Percentiles rank a stretch among this genome's conserved stretches.
phyloP scores from a whole-genome alignment of 2,113 vertebrate species.

The Donacobius atricapilla region DNA sequence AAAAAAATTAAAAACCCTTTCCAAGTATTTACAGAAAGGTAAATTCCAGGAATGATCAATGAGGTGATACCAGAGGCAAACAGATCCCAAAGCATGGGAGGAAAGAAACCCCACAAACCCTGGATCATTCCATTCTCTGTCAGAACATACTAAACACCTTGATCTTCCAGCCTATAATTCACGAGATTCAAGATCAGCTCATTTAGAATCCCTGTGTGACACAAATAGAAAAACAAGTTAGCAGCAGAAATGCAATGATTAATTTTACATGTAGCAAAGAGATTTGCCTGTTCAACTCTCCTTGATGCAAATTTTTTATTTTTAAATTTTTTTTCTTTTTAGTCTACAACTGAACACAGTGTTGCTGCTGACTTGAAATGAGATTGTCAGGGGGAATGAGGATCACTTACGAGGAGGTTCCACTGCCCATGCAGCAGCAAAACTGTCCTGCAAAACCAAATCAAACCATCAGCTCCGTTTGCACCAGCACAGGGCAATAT shows the following conservation, averaged over 20 bases:
- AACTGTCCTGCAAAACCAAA: neutral
- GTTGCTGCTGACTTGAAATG: neutral
- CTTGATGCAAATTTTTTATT: neutral
- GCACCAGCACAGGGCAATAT: neutral
- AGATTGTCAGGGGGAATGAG: neutral
- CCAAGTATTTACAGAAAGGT: conserved; percentile 16
- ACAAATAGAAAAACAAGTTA: conserved; percentile 19
- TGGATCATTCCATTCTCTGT: conserved; percentile 13
- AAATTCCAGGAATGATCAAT: conserved; percentile 13
- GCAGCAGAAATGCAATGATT: conserved; percentile 21
- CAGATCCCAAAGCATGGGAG: neutral
- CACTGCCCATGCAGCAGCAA: neutral
- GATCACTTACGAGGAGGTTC: neutral
- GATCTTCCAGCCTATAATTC: neutral
- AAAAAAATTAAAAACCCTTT: neutral
- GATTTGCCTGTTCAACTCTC: neutral
- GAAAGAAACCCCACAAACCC: neutral
- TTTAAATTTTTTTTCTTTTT: neutral
- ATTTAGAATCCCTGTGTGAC: conserved; percentile 35
- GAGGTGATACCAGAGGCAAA: neutral
- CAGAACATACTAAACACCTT: neutral
- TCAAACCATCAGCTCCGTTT: neutral
- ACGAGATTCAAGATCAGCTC: conserved; percentile 22
- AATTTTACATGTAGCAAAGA: conserved; percentile 22
- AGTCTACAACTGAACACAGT: neutral